Percentiles rank a stretch among this genome's conserved stretches.
Conservation (phyloP, 1,140 invertebrate genomes). For the Phymastichus coffea region DNA sequence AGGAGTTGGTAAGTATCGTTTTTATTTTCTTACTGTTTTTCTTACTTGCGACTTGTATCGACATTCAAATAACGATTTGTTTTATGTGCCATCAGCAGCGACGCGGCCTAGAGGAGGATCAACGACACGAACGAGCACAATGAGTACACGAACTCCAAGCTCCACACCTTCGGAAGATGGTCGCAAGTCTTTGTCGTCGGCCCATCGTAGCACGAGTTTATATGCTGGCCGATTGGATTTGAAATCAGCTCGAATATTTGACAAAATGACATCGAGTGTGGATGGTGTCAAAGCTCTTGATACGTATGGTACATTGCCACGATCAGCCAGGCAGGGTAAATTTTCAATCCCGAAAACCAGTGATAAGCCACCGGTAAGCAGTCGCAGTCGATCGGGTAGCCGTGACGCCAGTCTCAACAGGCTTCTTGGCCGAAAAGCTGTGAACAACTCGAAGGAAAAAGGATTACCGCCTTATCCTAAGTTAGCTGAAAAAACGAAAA, state of each 20-base stretch:
- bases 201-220: conserved; percentile 15
- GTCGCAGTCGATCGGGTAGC: conserved; percentile 45
- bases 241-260: conserved; percentile 10
- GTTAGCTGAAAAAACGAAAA: background rate
- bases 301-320: conserved; percentile 74
- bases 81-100: background rate
- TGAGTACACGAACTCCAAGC: conserved; percentile 57
- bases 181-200: conserved; percentile 60
- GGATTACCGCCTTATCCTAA: conserved; percentile 44
- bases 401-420: conserved; percentile 44
- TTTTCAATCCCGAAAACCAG: conserved; percentile 42
- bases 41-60: background rate
- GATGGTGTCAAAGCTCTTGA: conserved; percentile 64
- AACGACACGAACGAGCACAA: conserved; percentile 14
- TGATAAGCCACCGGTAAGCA: conserved; percentile 36
- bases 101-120: conserved; percentile 16
- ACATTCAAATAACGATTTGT: background rate
- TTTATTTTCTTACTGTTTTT: background rate
- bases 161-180: conserved; percentile 69
- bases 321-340: conserved; percentile 56
- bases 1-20: conserved; percentile 8
- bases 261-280: conserved; percentile 46
- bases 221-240: conserved; percentile 14
- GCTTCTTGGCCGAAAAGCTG: conserved; percentile 8
- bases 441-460: conserved; percentile 42